Conservation (phyloP, 2,797 vertebrate species). For the Cossypha caffra region DNA sequence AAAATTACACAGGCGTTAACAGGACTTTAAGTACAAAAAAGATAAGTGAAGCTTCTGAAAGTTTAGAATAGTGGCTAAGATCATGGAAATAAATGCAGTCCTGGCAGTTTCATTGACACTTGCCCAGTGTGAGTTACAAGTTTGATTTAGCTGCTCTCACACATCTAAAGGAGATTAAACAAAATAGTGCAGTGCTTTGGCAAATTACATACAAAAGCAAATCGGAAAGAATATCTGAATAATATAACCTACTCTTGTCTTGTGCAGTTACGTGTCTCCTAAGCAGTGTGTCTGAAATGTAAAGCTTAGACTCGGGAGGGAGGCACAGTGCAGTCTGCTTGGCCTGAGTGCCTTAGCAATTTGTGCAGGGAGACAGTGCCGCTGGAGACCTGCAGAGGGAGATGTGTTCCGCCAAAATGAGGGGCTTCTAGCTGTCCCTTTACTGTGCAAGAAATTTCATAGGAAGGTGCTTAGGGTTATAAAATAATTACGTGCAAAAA, state of each 20-base stretch:
- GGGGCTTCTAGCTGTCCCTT: not conserved
- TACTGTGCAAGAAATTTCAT: not conserved
- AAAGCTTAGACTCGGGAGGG: not conserved
- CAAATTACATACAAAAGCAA: not conserved
- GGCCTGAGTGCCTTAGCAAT: accelerated
- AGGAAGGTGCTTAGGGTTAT: not conserved
- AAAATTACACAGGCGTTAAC: not conserved
- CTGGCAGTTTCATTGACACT: not conserved
- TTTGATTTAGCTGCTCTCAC: not conserved
- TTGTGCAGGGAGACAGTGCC: not conserved
- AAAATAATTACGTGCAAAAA: not conserved
- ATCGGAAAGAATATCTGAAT: not conserved
- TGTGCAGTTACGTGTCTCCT: not conserved
- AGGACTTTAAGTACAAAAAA: not conserved
- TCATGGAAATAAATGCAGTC: not conserved
- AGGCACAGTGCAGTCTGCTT: not conserved
- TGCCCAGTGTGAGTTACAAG: not conserved
- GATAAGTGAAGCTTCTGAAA: not conserved
- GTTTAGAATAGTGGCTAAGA: not conserved
- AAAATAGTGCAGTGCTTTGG: not conserved
- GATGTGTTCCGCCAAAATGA: not conserved
- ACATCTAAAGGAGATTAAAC: not conserved
- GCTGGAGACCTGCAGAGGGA: not conserved
- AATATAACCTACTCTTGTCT: not conserved
- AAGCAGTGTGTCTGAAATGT: not conserved